Evolutionary conservation across 53 echinoderm and acorn worm genomes (phyloP), one percentile per base, ranked within the genome.

Genomic region (Antedon mediterranea): DNA sequence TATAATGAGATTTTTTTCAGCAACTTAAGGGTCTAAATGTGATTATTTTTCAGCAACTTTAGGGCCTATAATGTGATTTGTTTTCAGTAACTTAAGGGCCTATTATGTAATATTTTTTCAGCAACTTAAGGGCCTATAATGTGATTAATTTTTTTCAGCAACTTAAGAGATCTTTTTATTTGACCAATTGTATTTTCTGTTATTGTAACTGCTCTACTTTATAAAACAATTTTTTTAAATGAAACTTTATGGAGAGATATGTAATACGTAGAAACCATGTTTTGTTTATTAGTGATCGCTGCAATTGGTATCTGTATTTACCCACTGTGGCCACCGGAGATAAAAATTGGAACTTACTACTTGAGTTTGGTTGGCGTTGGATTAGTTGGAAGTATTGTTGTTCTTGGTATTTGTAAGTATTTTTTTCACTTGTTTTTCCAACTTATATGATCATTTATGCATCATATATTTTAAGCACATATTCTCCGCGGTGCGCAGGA

Each of bases 251-350:
- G 31, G 0, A 71, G 28, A 71, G 0, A 32, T 72, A n/a, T 79
- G 27, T n/a, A 9, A 26, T 5, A 0, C 3, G 44, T 71, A 0
- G n/a, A n/a, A n/a, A n/a, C n/a, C n/a, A 27, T 77, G 0, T 79
- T 28, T 78, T 15, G 79, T 71, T 31, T 34, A 32, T 18, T 72
- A 94, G 94, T 94, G 31, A 89, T 91, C 76, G 94, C 91, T 72
- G 94, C 94, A 0, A 88, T 88, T 27, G 87, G 83, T 11, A 88
- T 94, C 8, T 94, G 94, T 83, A 73, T 94, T 31, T 94, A 87
- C 71, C 94, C 94, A 57, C 79, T 94, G 0, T 94, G 94, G 94
- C 94, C 94, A 15, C 94, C 89, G 4, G 91, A 91, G 94, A 94
- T 94, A 89, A 84, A 91, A 34, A 71, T 86, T 15, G 91, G 91